Evolutionary conservation across 2,888 invertebrate species (phyloP).

Genomic region (Anarsia innoxiella): DNA sequence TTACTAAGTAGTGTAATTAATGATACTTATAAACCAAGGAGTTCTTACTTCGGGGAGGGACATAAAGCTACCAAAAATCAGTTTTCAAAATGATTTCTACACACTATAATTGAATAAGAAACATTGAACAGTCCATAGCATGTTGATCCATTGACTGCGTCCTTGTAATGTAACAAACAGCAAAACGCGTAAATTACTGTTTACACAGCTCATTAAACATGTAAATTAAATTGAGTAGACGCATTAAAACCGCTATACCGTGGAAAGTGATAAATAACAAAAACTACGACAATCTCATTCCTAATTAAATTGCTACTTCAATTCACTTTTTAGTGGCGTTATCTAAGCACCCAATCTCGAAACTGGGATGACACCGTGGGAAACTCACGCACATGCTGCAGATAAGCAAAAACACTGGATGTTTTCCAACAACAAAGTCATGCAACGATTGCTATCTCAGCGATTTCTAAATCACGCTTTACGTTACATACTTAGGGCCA

Average conservation of each 20-base stretch:
- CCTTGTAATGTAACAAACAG: not conserved
- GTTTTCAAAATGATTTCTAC: too few species aligned
- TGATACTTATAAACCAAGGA: too few species aligned
- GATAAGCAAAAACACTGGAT: conserved; percentile 25
- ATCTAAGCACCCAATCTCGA: conserved; percentile 30
- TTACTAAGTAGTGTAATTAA: too few species aligned
- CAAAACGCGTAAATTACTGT: conserved; percentile 5
- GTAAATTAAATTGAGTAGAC: conserved; percentile 4
- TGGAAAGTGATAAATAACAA: too few species aligned
- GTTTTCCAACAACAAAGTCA: not conserved
- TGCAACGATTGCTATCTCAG: not conserved
- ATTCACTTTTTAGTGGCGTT: conserved; percentile 8
- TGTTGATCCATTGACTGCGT: not conserved
- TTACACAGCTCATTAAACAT: conserved; percentile 5
- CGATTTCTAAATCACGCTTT: not conserved
- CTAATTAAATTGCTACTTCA: too few species aligned
- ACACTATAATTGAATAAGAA: too few species aligned
- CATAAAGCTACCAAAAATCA: too few species aligned
- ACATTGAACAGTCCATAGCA: not conserved
- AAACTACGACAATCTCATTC: too few species aligned
- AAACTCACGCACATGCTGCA: conserved; percentile 23
- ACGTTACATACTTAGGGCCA: not conserved
- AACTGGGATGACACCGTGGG: conserved; percentile 28
- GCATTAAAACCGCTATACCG: too few species aligned
- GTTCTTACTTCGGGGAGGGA: too few species aligned